Percentiles rank a stretch among this genome's conserved stretches.
Conservation (phyloP, 35 echinoderm and acorn worm species). For the Diadema setosum region DNA sequence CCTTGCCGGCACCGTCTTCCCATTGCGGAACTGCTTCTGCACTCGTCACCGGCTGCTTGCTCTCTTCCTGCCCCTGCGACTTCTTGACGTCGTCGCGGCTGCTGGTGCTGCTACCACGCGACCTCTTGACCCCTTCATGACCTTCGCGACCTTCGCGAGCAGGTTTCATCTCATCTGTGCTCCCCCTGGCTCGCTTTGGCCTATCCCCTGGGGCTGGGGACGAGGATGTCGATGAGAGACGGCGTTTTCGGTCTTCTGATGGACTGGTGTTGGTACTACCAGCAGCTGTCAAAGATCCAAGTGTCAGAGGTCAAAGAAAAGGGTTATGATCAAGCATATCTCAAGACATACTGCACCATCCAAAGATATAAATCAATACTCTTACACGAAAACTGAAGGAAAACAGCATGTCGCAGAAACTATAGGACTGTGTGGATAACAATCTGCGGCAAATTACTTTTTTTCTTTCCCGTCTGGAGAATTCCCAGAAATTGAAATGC, state of each 20-base stretch:
- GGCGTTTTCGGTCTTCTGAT: not conserved
- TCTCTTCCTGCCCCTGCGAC: not conserved
- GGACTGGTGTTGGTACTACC: not conserved
- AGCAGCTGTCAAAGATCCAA: not conserved
- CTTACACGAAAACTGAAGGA: no score
- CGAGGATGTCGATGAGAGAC: not conserved
- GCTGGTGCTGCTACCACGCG: not conserved
- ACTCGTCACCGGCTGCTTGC: not conserved
- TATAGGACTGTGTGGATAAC: no score
- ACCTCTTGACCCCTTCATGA: not conserved
- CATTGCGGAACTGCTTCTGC: not conserved
- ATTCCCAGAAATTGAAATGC: no score
- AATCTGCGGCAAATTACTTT: no score
- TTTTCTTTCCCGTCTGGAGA: no score
- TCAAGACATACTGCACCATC: no score
- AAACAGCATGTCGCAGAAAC: no score
- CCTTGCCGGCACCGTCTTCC: no score
- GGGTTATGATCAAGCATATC: no score
- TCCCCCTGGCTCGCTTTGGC: not conserved
- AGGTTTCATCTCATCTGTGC: not conserved
- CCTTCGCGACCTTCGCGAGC: no score
- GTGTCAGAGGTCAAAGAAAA: no score
- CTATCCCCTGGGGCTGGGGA: not conserved
- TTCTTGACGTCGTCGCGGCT: not conserved
- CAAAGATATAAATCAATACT: no score